Evolutionary conservation across 1,140 invertebrate genomes (phyloP).

Genomic region (Drosophila santomea): DNA sequence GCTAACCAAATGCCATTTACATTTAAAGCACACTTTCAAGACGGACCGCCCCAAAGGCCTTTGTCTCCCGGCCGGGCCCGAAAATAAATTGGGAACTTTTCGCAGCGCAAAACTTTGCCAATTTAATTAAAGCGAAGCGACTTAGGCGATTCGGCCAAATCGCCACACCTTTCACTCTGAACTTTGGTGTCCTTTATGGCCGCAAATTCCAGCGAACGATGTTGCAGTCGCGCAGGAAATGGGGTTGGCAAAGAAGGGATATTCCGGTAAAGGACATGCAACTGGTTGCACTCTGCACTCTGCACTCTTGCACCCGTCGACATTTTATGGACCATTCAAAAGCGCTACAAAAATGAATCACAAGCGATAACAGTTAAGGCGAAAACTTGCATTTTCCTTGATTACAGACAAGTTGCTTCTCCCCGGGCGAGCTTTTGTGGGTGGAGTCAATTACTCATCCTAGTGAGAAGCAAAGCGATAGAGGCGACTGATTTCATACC

Average conservation of each 20-base stretch:
- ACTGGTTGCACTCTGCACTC: constrained; percentile 59
- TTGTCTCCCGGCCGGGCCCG: constrained; percentile 16
- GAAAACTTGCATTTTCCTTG: constrained; percentile 59
- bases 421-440: constrained; percentile 10
- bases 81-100: constrained; percentile 52
- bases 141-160: constrained; percentile 29
- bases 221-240: constrained; percentile 1
- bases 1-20: constrained; percentile 65
- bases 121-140: constrained; percentile 69
- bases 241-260: neutral
- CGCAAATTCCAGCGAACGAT: constrained; percentile 26
- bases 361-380: constrained; percentile 63
- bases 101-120: constrained; percentile 56
- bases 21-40: constrained; percentile 59
- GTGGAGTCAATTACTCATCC: constrained; percentile 49
- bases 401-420: constrained; percentile 58
- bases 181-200: constrained; percentile 44
- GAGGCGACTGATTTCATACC: neutral
- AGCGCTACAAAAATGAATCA: constrained; percentile 69
- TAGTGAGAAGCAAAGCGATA: constrained; percentile 20
- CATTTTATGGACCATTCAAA: constrained; percentile 68
- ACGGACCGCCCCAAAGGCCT: neutral
- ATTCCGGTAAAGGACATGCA: constrained; percentile 42
- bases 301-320: constrained; percentile 41
- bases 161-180: constrained; percentile 24